Evolutionary conservation across 37 sponge, comb jelly and placozoan species (phyloP).

Genomic region (Petrosia ficiformis): DNA sequence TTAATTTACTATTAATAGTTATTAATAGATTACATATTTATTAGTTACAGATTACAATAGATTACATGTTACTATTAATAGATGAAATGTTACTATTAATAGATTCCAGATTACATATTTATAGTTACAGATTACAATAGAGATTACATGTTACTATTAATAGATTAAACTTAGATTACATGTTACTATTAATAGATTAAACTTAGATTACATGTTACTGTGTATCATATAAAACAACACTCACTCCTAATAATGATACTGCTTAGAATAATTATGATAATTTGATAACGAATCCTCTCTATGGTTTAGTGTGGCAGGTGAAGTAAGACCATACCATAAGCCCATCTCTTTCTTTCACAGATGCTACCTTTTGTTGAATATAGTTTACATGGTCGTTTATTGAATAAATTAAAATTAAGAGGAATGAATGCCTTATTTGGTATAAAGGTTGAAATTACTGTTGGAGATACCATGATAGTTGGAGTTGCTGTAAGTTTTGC

Average conservation of each 20-base stretch:
- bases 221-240: no score
- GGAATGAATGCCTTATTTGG: conserved; percentile 80
- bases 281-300: no score
- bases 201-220: no score
- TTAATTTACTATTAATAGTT: no score
- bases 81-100: neutral
- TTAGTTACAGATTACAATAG: no score
- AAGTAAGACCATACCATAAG: no score
- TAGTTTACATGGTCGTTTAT: conserved; percentile 52
- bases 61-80: no score
- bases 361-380: conserved; percentile 79
- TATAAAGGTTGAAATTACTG: conserved; percentile 36
- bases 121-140: neutral
- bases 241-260: no score
- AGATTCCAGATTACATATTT: neutral
- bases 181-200: neutral
- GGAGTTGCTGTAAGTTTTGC: conserved; percentile 65
- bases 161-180: neutral
- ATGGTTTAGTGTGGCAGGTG: no score
- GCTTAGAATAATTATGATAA: no score
- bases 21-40: no score
- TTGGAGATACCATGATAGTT: conserved; percentile 67
- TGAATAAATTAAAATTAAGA: conserved; percentile 62
- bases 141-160: neutral
- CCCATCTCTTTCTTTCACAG: conserved; percentile 17